These are phyloP conservation scores for Dysmachus trigonus DNA, from an alignment of 2,888 invertebrate genomes.

Conservation along the genomic window DNA sequence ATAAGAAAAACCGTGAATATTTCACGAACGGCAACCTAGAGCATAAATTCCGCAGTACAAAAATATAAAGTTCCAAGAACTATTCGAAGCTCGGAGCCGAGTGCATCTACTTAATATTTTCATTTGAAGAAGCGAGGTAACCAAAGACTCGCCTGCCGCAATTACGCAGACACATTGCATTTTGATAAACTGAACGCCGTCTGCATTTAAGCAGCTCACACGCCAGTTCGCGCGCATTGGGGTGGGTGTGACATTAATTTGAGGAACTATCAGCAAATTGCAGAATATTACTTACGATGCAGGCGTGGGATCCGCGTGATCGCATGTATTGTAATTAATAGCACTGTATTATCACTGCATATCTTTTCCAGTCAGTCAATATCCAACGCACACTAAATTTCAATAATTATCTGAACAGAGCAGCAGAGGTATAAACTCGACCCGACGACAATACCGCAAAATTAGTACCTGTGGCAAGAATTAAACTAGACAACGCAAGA, in stretches of 20 bases:
- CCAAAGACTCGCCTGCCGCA: background rate
- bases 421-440: background rate
- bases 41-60: background rate
- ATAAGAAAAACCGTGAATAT: background rate
- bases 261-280: background rate
- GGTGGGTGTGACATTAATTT: slow-evolving; percentile 15
- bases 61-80: background rate
- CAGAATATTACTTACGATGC: background rate
- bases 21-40: background rate
- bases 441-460: background rate
- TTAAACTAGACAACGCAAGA: background rate
- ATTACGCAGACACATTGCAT: background rate
- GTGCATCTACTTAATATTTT: background rate
- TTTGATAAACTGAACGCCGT: background rate
- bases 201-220: background rate
- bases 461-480: background rate
- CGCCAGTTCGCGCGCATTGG: background rate
- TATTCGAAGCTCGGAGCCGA: background rate
- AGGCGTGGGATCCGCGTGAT: background rate
- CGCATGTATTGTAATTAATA: background rate
- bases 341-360: background rate
- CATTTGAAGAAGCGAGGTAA: background rate
- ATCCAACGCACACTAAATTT: background rate
- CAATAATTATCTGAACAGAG: background rate
- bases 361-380: background rate